Base-by-base conservation (phyloP, 1,140 invertebrate species). In the Drosophila jambulina region DNA sequence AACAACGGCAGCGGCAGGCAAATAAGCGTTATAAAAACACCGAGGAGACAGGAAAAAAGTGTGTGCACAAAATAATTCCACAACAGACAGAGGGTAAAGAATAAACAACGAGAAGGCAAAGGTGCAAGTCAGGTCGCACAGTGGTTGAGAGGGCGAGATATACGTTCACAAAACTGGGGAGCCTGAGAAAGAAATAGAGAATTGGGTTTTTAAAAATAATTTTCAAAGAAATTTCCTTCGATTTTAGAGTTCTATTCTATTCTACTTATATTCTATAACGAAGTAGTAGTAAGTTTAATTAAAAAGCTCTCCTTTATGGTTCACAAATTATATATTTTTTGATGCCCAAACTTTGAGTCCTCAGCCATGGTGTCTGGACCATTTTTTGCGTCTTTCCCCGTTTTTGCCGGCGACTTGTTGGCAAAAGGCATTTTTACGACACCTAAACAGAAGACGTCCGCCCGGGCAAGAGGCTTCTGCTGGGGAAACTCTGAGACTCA, bases 31-130 rank as follows among this genome's bases (percentile, higher is more conserved):
- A 78, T 88, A 84, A 82, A 87, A 67, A 61, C 38, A 61, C 9
- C n/a, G 23, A 61, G 46, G 19, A 63, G 48, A 74, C 65, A 51
- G 62, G 32, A 86, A 75, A 86, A 83, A 84, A 84, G 70, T 87
- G 84, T 87, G 84, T 84, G 78, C 78, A 90, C 81, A 84, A 84
- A 88, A 88, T 90, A 88, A 88, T 88, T 88, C 69, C 74, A 62
- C 67, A 90, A 84, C 78, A 75, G 74, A 67, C 76, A 75, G 77
- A 81, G 59, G 64, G 75, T 49, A 78, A 84, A 90, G 54, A 84
- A 88, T 88, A 88, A 88, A 84, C 84, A 88, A 81, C 69, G 32
- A 61, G 51, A 67, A 51, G 71, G 70, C 68, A 65, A 86, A 86
- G 76, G 80, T 88, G 69, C 34, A 59, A 54, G 29, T n/a, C 61